A percentile compares a stretch with the other conserved stretches of the same genome.
These are phyloP conservation scores for Borostomias antarcticus DNA, from an alignment of 2,797 vertebrate species.

Conservation along the genomic window DNA sequence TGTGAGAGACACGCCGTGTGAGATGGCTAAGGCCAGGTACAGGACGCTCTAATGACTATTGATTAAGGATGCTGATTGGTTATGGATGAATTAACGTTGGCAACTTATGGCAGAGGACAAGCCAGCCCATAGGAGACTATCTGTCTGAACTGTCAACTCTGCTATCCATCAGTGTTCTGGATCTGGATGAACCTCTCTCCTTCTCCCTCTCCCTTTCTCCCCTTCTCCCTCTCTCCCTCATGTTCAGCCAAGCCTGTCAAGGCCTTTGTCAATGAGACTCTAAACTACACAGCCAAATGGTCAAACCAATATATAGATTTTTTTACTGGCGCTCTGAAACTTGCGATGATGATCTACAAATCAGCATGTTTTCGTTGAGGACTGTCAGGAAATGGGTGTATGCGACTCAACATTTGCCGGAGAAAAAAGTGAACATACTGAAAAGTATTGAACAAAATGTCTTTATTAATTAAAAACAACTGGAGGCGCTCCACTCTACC, in stretches of 20 bases:
- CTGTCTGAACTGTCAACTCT: neutral
- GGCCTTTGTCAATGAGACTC: neutral
- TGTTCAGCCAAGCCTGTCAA: neutral
- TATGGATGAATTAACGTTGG: neutral
- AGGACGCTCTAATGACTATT: conserved; percentile 1
- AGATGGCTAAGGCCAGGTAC: neutral
- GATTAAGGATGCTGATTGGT: neutral
- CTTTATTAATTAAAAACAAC: too few species aligned
- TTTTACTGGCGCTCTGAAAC: too few species aligned
- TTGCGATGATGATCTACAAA: too few species aligned
- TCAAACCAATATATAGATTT: too few species aligned
- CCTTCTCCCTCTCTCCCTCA: neutral
- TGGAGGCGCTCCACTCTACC: neutral
- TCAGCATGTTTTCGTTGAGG: too few species aligned
- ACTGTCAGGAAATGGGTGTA: too few species aligned
- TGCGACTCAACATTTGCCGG: too few species aligned
- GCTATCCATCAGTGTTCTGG: neutral
- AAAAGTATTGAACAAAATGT: too few species aligned
- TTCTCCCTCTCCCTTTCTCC: neutral
- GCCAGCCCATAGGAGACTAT: conserved; percentile 2
- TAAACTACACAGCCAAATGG: neutral
- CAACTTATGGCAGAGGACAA: neutral
- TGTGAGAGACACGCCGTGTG: neutral
- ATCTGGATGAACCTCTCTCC: neutral
- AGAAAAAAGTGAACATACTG: too few species aligned